These are phyloP conservation scores for Ciconia stormi DNA, from an alignment of 2,113 vertebrate species.

Conservation along the genomic window DNA sequence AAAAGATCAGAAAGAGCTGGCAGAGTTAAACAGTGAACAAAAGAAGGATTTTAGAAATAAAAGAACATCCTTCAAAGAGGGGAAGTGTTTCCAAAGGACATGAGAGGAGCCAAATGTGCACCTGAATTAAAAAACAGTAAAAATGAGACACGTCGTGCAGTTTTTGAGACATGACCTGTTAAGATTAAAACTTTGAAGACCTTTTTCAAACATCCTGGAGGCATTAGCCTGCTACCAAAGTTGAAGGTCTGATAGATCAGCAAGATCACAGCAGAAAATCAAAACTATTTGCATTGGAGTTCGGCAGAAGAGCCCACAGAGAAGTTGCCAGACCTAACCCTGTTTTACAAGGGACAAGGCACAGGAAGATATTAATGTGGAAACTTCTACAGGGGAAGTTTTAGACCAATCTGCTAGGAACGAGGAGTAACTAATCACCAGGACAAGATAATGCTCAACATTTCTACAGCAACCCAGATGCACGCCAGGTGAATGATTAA, in stretches of 20 bases:
- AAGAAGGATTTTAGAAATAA: background rate
- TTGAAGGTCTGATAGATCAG: background rate
- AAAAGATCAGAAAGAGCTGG: background rate
- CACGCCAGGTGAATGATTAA: background rate
- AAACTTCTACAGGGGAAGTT: background rate
- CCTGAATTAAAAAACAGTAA: background rate
- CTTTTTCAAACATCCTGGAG: background rate
- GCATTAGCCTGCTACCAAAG: background rate
- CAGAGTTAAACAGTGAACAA: background rate
- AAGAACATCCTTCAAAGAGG: background rate
- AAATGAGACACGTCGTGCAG: background rate
- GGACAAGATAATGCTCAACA: background rate
- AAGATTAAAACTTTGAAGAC: background rate
- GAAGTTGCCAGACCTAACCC: background rate
- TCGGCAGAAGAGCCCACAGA: background rate
- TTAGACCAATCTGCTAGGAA: background rate
- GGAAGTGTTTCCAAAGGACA: background rate
- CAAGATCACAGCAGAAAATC: background rate
- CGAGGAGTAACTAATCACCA: background rate
- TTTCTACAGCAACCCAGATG: background rate
- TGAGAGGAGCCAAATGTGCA: background rate
- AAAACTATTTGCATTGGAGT: rapidly evolving
- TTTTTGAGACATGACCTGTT: background rate
- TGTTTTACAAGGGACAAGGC: background rate
- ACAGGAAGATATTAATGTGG: background rate